Evolutionary conservation across 23 tunicate species (phyloP), one percentile per base, ranked within the genome.

Genomic region (Ciona savignyi): DNA sequence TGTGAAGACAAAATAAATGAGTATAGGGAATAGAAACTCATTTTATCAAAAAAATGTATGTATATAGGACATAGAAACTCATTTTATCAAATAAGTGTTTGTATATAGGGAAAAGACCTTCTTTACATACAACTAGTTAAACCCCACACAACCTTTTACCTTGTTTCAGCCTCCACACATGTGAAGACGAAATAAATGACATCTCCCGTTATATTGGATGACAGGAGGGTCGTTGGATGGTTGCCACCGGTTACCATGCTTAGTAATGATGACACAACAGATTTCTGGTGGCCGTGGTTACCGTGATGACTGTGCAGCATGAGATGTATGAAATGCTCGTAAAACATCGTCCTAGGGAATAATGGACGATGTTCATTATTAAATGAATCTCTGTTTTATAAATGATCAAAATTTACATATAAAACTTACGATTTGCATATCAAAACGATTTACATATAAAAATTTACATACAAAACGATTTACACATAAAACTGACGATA

Each of bases 171-270:
- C 29, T 78, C 73, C 4, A 85, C 30, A 21, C 67, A 62, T 0
- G 74, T 73, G 34, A 29, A 84, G 48, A 64, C 56, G 60, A 77
- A 84, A 63, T 84, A 84, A 35, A 84, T 71, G 70, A 69, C 70
- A n/a, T 84, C 74, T 25, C 70, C 63, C 70, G 70, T 28, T 27
- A 34, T 30, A 31, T 31, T 33, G 1, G 9, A 42, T 42, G 34
- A 29, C 23, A 69, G 73, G 33, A 34, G 33, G 1, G 73, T 28
- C 73, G 33, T 31, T 62, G 34, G 25, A 25, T 78, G 79, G 75
- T 74, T 42, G 71, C 34, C 61, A 4, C 91, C 84, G 30, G 80
- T 31, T 1, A 85, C 79, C 74, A 85, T 49, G 62, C 78, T 71
- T 26, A 85, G 2, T 24, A 85, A 35, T 3, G 91, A 85, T n/a